A percentile compares a stretch with the other conserved stretches of the same genome.
These are phyloP conservation scores for Lagorchestes hirsutus DNA, from an alignment of 2,797 vertebrate species.

Conservation along the genomic window DNA sequence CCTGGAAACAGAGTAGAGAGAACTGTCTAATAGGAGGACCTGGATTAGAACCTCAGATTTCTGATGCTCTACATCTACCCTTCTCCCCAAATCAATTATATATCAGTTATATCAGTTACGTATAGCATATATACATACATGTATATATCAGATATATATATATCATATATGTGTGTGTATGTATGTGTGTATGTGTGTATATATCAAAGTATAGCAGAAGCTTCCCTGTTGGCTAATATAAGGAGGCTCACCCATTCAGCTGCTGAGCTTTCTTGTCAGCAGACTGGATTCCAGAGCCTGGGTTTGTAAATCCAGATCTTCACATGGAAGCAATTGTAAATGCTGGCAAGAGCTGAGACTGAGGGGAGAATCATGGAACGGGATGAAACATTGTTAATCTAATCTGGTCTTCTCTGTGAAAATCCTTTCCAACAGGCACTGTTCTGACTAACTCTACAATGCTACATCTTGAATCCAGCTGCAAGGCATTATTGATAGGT, in stretches of 20 bases:
- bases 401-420: conserved; percentile 6
- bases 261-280: fast-evolving
- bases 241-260: not conserved
- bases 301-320: not conserved
- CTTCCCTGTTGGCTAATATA: not conserved
- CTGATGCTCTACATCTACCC: not conserved
- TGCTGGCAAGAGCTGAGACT: not conserved
- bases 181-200: no score
- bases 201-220: not conserved
- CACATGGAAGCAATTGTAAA: not conserved
- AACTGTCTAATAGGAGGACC: not conserved
- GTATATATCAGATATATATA: no score
- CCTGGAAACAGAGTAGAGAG: not conserved
- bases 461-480: conserved; percentile 14
- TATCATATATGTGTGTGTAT: no score
- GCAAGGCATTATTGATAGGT: not conserved
- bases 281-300: not conserved
- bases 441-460: not conserved
- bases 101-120: no score
- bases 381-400: not conserved
- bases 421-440: not conserved
- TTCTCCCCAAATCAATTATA: not conserved
- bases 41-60: not conserved
- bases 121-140: no score
- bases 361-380: not conserved